Conservation (phyloP, 1,140 invertebrate genomes). For the Bicyclus anynana region DNA sequence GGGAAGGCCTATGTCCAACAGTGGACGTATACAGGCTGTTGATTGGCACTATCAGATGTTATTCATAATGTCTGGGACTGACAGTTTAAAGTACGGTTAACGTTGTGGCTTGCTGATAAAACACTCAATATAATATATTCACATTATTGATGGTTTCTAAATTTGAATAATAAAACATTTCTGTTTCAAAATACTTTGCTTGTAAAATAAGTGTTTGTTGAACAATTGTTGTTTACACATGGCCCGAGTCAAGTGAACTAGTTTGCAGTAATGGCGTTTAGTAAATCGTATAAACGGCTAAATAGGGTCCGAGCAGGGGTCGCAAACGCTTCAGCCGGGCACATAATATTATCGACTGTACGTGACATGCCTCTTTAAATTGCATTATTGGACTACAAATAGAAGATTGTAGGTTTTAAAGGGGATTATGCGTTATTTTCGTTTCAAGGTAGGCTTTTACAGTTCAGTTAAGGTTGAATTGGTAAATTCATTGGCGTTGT, state of each 20-base stretch:
- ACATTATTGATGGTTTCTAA: too few species aligned
- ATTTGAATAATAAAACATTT: too few species aligned
- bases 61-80: too few species aligned
- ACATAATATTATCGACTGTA: neutral
- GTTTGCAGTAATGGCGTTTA: neutral
- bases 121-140: too few species aligned
- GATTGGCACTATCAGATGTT: too few species aligned
- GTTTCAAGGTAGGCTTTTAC: neutral
- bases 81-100: too few species aligned
- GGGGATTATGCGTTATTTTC: neutral
- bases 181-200: too few species aligned
- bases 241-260: neutral
- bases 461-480: neutral
- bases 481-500: too few species aligned
- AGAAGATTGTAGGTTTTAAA: neutral
- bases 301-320: neutral
- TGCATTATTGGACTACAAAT: neutral
- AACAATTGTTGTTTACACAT: neutral
- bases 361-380: neutral
- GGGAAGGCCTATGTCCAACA: too few species aligned
- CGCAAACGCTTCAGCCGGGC: neutral
- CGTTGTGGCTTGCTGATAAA: too few species aligned
- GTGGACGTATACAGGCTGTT: too few species aligned
- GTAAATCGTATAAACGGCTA: neutral
- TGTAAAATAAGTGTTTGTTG: neutral